Base-by-base conservation (phyloP, 2,113 vertebrate species). In the Stigmatopora argus region DNA sequence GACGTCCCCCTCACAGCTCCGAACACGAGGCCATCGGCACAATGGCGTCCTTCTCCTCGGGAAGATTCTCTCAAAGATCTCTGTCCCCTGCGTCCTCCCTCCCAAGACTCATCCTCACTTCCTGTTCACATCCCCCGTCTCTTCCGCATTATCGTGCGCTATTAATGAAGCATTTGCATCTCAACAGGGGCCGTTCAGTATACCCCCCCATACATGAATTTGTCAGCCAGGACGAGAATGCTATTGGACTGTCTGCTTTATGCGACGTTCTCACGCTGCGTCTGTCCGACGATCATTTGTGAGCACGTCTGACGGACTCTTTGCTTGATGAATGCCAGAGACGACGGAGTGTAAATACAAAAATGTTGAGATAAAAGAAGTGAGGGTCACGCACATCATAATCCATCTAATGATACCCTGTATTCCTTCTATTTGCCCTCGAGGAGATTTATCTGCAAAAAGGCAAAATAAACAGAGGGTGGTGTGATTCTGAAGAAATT, bases 241-340 rank as follows among this genome's bases (percentile, higher is more conserved):
- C 34, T 61, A 17, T 65, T 80, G 74, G 66, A 69, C 74, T 74
- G 47, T 13, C 71, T 69, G 53, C 68, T 66, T 67, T 8, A 35
- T 23, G 74, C 56, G 62, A 73, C 48, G 46, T 55, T 66, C 68
- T 77, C 77, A 71, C 56, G 48, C 75, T 65, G 66, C 14, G 69
- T 71, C 70, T 72, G 69, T 59, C 49, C 66, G 58, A 64, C 65
- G 75, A 72, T 67, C 26, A 73, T 85, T 79, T 81, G 79, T 81
- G 74, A 74, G 70, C 77, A 74, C 77, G 74, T 83, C 66, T 70
- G 62, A 63, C 80, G 79, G 79, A 79, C 81, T 74, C 74, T 79
- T 58, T 78, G 82, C 63, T 46, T 84, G 83, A 89, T 83, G 38
- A 59, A 77, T 67, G 64, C 83, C 86, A 85, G 87, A 87, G 74